Conservation (phyloP, 2,113 vertebrate genomes). For the Pseudonaja textilis region DNA sequence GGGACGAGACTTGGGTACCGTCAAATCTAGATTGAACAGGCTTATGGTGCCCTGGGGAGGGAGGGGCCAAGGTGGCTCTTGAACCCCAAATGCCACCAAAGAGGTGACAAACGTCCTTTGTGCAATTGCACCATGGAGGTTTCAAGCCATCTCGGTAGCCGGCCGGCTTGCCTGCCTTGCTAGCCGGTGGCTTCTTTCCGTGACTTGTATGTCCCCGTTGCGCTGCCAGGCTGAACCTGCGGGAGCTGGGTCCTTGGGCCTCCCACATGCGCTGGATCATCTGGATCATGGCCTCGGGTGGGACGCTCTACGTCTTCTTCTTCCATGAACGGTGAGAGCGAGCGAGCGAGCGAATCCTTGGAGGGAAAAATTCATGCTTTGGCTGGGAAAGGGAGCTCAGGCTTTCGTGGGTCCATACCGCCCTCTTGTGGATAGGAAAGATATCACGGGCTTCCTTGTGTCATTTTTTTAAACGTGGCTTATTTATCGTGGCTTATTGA, state of each 20-base stretch:
- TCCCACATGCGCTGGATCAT: slow-evolving; percentile 96
- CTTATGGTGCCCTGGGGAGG: not conserved
- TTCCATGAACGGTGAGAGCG: slow-evolving; percentile 88
- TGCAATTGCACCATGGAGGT: not conserved
- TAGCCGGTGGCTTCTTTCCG: slow-evolving; percentile 11
- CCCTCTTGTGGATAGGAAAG: not conserved
- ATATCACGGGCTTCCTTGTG: not conserved
- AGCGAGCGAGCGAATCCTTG: too few species aligned
- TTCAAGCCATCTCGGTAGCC: not conserved
- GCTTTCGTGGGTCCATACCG: not conserved
- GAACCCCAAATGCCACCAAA: not conserved
- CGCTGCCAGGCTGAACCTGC: slow-evolving; percentile 80
- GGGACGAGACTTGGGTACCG: not conserved
- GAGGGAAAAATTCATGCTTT: too few species aligned
- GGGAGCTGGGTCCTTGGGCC: slow-evolving; percentile 89
- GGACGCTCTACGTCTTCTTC: slow-evolving; percentile 91
- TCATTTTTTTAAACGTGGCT: not conserved
- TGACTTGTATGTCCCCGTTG: slow-evolving; percentile 7
- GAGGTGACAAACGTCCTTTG: not conserved
- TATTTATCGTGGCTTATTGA: not conserved
- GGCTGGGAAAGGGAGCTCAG: not conserved
- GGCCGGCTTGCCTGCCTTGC: not conserved
- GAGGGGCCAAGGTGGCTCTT: not conserved
- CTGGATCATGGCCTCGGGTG: slow-evolving; percentile 92
- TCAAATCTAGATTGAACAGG: not conserved